Base-by-base conservation (phyloP, 2,888 invertebrate genomes). In the Ectemnius continuus region DNA sequence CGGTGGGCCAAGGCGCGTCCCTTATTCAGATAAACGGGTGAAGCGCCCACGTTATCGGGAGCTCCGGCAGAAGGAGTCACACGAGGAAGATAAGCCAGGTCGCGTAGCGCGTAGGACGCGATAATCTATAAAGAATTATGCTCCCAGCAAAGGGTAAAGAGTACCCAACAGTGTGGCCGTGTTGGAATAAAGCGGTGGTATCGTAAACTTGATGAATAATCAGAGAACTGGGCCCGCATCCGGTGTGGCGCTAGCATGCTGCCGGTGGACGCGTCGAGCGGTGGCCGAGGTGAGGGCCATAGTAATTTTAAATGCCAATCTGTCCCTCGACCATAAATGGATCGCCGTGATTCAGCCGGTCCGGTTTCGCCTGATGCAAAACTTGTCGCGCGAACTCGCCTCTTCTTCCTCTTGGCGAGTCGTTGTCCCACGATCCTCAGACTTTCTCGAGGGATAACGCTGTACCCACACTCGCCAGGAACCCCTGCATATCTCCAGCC, bases 241-340 rank as follows among this genome's bases (percentile, higher is more conserved):
- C 52, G 52, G 52, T 16, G 52, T 52, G 16, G 52, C 16, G 36
- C 52, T 14, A 52, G 52, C 52, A 14, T 13, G 4, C 52, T 14
- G 16, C n/a, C 52, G 16, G 4, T 6, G 2, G 45, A 56, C 59
- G 58, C 26, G 67, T 63, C 61, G 48, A 48, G 36, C 75, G 52
- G 48, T 26, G 46, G 8, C 36, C 23, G 23, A 13, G 67, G 16
- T 13, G 23, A 28, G 56, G 26, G 5, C 20, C 57, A 66, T 69
- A 72, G 65, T 72, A 77, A 77, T 77, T 77, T 75, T 66, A 62
- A 71, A 75, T 68, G 68, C 46, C 69, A 72, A 72, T 72, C 75
- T 61, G 48, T 63, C 68, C 69, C 28, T 68, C 69, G 58, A 2
- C 75, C 77, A 64, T 77, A 77, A 75, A 77, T 75, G 77, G 77